Evolutionary conservation across 1,140 invertebrate genomes (phyloP).

Genomic region (Papilio xuthus): DNA sequence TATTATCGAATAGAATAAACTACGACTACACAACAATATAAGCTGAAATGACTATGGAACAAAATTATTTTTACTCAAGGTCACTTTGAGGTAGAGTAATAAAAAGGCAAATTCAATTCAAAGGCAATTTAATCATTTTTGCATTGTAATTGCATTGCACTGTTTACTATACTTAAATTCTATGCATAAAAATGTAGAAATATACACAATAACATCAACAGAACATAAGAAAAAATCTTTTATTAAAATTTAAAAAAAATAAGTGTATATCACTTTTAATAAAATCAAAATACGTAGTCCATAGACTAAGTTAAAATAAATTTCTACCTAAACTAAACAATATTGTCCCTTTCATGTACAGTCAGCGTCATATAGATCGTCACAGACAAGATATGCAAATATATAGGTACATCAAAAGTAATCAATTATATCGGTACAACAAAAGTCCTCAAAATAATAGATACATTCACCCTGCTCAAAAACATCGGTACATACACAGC

Average conservation of each 20-base stretch:
- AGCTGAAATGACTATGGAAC: not conserved
- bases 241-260: not conserved
- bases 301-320: too few relatives aligned
- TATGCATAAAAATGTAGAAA: slow-evolving; percentile 2
- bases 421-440: too few relatives aligned
- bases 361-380: too few relatives aligned
- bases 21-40: not conserved
- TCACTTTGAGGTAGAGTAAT: not conserved
- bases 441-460: too few relatives aligned
- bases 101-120: slow-evolving; percentile 26
- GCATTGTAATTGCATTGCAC: slow-evolving; percentile 73
- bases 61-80: not conserved
- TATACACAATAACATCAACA: not conserved
- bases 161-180: slow-evolving; percentile 27
- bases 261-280: not conserved
- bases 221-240: not conserved
- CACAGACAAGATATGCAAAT: too few relatives aligned
- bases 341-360: too few relatives aligned
- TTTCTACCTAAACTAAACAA: too few relatives aligned
- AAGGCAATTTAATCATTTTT: slow-evolving; percentile 48
- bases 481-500: too few relatives aligned
- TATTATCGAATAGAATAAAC: slow-evolving; percentile 18
- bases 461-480: too few relatives aligned
- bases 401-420: too few relatives aligned
- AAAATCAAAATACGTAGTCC: not conserved